A percentile compares a stretch with the other conserved stretches of the same genome.
Conservation (phyloP, 2,888 invertebrate species). For the Bhutanitis thaidina region DNA sequence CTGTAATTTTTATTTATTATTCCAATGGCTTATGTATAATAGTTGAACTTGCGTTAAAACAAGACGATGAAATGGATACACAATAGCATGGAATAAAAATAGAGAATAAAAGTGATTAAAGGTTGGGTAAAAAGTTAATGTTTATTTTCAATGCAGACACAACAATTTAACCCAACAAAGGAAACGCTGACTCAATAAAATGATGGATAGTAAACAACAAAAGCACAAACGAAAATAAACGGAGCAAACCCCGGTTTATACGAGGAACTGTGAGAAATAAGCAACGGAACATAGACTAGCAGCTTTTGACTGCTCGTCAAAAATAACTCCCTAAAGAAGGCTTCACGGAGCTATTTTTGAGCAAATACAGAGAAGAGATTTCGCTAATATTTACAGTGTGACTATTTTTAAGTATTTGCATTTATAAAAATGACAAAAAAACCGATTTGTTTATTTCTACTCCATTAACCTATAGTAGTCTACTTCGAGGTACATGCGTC, state of each 20-base stretch:
- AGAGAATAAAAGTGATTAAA: too few species aligned
- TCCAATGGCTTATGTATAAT: too few species aligned
- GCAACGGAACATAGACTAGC: slow-evolving; percentile 44
- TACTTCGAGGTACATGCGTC: too few species aligned
- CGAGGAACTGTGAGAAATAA: slow-evolving; percentile 30
- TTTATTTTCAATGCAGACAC: slow-evolving; percentile 23
- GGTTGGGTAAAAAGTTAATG: not conserved
- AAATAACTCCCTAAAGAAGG: slow-evolving; percentile 39
- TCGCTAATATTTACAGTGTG: not conserved
- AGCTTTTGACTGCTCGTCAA: slow-evolving; percentile 46
- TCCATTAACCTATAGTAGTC: too few species aligned
- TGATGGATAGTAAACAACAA: slow-evolving; percentile 67
- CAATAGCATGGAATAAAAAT: not conserved
- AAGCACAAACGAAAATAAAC: slow-evolving; percentile 63
- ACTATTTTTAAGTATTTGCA: too few species aligned
- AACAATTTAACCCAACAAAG: slow-evolving; percentile 19
- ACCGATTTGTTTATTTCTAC: too few species aligned
- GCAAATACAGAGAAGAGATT: slow-evolving; percentile 18
- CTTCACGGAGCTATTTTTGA: not conserved
- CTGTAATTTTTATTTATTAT: too few species aligned
- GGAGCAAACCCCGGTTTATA: slow-evolving; percentile 46
- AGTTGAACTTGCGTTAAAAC: too few species aligned
- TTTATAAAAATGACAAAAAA: too few species aligned
- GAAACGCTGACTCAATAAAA: slow-evolving; percentile 52
- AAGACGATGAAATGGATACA: not conserved